Base-by-base conservation (phyloP, 2,888 invertebrate species). In the Chaetogeoica ovagalla region DNA sequence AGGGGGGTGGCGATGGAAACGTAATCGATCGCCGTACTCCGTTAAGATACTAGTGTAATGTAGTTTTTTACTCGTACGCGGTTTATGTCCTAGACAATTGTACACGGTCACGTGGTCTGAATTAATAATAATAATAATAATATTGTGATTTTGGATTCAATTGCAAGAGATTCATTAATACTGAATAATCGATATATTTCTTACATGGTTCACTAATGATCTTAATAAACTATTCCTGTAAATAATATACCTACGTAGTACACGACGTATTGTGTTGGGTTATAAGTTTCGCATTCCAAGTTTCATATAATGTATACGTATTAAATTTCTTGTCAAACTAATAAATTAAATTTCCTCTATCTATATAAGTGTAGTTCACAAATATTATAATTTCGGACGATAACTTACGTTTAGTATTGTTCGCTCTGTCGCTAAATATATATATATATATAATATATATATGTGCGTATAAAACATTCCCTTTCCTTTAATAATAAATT, bases 301-400 rank as follows among this genome's bases (percentile, higher is more conserved):
- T 63, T 63, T n/a, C 30, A 23, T 23, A 60, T 23, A 48, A 52
- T 68, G 23, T 52, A 19, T 70, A 37, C 39, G 19, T 30, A 73
- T 73, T 73, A 63, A 37, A 65, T 63, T n/a, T 17, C 73, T 65
- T 17, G 52, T 17, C 37, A 55, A 74, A 55, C 63, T 65, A 65
- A 74, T 74, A 63, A 74, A 74, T 63, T 65, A 21, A 63, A 74
- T 55, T 9, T 21, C 23, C 30, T 21, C 73, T 4, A 11, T 17
- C 48, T 48, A 30, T n/a, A n/a, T n/a, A n/a, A n/a, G n/a, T n/a
- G n/a, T 63, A 52, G 37, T 37, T 13, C 37, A 23, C 63, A n/a
- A 19, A 43, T 21, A 13, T 63, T 13, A 37, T 60, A 19, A 39
- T 69, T 30, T 19, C 2, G 21, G 55, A 30, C 19, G 9, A 55